Conservation (phyloP, 2,113 vertebrate species). For the Xyrauchen texanus region DNA sequence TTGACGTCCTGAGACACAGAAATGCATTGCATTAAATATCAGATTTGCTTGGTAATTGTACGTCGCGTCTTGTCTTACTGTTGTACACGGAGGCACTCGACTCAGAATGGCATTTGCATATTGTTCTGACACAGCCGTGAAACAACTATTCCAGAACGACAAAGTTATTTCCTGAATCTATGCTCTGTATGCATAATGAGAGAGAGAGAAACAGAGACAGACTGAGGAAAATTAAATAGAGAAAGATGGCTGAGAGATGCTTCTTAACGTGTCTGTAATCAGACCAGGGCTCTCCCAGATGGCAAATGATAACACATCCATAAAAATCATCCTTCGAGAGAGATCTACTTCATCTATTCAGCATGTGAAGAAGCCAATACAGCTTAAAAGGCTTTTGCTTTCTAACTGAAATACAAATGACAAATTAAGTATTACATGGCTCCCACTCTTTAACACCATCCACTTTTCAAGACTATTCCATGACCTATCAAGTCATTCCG, state of each 20-base stretch:
- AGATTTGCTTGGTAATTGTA: background rate
- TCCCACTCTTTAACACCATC: no score
- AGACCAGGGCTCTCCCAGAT: conserved; percentile 4
- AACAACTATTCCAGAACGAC: background rate
- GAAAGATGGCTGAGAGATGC: background rate
- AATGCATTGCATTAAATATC: background rate
- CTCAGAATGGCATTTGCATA: background rate
- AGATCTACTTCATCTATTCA: background rate
- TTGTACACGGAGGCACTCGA: background rate
- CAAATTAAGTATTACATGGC: no score
- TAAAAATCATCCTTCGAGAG: background rate
- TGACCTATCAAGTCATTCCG: no score
- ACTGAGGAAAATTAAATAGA: background rate
- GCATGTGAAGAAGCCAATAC: background rate
- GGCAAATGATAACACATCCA: background rate
- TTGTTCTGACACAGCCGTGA: background rate
- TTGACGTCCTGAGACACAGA: conserved; percentile 85
- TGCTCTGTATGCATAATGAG: background rate
- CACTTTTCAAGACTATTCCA: no score
- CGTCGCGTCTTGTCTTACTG: background rate
- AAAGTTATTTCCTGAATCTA: background rate
- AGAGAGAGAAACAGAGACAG: background rate
- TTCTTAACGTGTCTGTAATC: conserved; percentile 21
- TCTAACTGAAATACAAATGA: background rate
- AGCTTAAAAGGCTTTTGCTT: background rate